Percentiles rank a stretch among this genome's conserved stretches.
These are phyloP conservation scores for Podabrus alpinus DNA, from an alignment of 2,888 invertebrate species.

Conservation along the genomic window DNA sequence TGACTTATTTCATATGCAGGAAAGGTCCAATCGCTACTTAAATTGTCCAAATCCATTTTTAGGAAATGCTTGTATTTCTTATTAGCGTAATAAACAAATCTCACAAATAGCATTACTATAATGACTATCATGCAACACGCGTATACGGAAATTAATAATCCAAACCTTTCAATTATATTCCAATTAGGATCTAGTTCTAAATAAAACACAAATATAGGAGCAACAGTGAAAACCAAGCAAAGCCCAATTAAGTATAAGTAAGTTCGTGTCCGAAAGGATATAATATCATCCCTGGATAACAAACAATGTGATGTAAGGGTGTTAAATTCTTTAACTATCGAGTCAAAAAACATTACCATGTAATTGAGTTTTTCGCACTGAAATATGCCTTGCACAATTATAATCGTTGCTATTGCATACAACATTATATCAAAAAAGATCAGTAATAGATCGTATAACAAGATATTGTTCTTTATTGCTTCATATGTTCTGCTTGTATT, in stretches of 20 bases:
- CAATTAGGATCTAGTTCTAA: not conserved
- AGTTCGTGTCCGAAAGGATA: not conserved
- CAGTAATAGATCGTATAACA: not conserved
- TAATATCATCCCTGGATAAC: not conserved
- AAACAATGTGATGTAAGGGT: not conserved
- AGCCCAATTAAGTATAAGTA: not conserved
- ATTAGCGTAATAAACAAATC: not conserved
- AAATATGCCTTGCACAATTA: not conserved
- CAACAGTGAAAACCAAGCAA: not conserved
- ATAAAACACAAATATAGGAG: not conserved
- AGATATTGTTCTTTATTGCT: not conserved
- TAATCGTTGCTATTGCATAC: not conserved
- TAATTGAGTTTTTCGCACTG: not conserved
- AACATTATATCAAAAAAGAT: not conserved
- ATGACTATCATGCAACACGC: not conserved
- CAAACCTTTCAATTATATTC: not conserved
- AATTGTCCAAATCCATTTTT: not conserved
- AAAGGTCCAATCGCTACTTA: not conserved
- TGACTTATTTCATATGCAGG: not conserved
- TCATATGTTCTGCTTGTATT: not conserved
- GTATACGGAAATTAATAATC: not conserved
- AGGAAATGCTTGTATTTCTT: not conserved
- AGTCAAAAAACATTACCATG: not conserved
- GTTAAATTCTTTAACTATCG: not conserved
- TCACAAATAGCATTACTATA: not conserved